Percentiles rank a stretch among this genome's conserved stretches.
Evolutionary conservation across 2,113 vertebrate species (phyloP).

Genomic region (Porphyrio hochstetteri): DNA sequence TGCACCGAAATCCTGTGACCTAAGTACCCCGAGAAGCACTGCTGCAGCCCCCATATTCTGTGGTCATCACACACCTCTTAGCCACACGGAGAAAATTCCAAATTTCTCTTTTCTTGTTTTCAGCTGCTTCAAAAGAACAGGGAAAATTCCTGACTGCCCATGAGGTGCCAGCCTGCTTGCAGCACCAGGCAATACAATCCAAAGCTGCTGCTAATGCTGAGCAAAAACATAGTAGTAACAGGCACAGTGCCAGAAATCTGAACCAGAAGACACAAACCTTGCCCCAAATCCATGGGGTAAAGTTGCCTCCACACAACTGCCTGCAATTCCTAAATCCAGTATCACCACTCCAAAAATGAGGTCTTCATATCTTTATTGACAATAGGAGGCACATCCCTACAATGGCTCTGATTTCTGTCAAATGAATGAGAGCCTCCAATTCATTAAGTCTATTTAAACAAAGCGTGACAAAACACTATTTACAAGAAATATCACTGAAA

Average conservation of each 20-base stretch:
- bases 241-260: neutral
- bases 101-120: neutral
- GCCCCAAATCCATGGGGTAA: neutral
- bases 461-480: neutral
- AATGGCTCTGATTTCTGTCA: neutral
- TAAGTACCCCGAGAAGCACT: neutral
- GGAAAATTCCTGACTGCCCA: neutral
- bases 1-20: neutral
- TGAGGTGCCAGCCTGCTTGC: neutral
- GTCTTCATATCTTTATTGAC: neutral
- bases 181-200: neutral
- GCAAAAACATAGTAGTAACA: fast-evolving
- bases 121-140: neutral
- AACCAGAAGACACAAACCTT: neutral
- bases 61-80: neutral
- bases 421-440: neutral
- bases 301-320: neutral
- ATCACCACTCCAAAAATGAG: neutral
- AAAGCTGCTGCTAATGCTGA: neutral
- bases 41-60: fast-evolving
- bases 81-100: neutral
- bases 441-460: neutral
- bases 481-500: neutral
- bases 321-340: neutral
- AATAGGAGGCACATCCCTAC: neutral